phyloP scores from a whole-genome alignment of 2,113 vertebrate species.

The Heteronetta atricapilla region DNA sequence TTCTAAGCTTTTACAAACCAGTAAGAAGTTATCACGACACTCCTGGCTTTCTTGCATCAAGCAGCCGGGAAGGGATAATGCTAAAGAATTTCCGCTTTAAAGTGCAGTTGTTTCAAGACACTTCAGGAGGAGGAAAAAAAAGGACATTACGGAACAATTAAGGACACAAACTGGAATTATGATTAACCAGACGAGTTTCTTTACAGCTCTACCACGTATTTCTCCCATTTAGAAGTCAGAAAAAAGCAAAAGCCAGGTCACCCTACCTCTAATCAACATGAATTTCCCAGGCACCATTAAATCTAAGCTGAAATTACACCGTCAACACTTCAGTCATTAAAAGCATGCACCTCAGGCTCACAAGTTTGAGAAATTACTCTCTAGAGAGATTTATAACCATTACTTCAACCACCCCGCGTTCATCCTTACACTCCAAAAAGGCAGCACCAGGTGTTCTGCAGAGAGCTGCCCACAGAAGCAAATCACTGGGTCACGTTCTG shows the following conservation, averaged over 20 bases:
- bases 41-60: rapidly evolving
- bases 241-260: not conserved
- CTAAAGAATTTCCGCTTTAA: not conserved
- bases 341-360: not conserved
- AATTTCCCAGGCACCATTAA: not conserved
- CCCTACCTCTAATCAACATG: not conserved
- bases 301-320: not conserved
- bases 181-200: not conserved
- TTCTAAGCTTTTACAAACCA: not conserved
- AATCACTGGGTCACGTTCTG: not conserved
- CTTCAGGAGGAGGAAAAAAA: not conserved
- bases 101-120: not conserved
- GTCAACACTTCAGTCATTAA: not conserved
- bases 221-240: not conserved
- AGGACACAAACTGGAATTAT: not conserved
- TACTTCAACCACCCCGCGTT: not conserved
- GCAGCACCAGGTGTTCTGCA: not conserved
- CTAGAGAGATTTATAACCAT: not conserved
- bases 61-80: not conserved
- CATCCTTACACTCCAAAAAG: not conserved
- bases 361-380: not conserved
- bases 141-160: not conserved
- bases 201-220: not conserved
- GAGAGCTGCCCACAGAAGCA: not conserved
- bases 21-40: not conserved